A percentile compares a stretch with the other conserved stretches of the same genome.
Conservation (phyloP, 2,797 vertebrate species). For the Sebastes baramenuke region DNA sequence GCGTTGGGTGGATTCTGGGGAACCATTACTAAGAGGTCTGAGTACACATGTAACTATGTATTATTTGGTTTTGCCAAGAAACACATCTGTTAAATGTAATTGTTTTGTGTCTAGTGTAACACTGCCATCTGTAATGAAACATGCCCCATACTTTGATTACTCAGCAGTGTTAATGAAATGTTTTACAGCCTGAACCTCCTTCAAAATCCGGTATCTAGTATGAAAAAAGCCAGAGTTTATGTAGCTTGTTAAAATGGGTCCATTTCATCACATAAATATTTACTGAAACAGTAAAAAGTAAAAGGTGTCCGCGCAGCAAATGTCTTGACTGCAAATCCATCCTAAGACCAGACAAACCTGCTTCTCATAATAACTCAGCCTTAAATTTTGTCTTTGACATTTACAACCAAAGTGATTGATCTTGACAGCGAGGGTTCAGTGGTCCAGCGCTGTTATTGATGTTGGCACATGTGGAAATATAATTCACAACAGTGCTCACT, state of each 20-base stretch:
- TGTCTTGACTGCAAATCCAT: neutral
- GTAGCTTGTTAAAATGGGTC: neutral
- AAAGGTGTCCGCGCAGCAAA: neutral
- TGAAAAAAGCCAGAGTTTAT: neutral
- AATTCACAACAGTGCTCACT: neutral
- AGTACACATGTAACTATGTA: neutral
- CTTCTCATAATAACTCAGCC: constrained; percentile 10
- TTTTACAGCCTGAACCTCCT: neutral
- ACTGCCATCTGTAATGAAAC: neutral
- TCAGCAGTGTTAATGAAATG: neutral
- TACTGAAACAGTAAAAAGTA: neutral
- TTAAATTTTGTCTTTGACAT: constrained; percentile 39
- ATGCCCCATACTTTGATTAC: neutral
- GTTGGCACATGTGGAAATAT: neutral
- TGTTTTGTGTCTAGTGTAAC: neutral
- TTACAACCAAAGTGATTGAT: constrained; percentile 24
- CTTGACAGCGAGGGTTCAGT: neutral
- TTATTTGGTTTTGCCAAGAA: neutral
- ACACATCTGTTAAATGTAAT: neutral
- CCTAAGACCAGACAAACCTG: neutral
- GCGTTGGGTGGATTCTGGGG: neutral
- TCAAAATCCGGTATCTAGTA: neutral
- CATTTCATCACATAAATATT: neutral
- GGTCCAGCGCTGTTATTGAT: constrained; percentile 1
- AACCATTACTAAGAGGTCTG: neutral